Evolutionary conservation across 2,888 invertebrate genomes (phyloP).

Genomic region (Plutella xylostella): DNA sequence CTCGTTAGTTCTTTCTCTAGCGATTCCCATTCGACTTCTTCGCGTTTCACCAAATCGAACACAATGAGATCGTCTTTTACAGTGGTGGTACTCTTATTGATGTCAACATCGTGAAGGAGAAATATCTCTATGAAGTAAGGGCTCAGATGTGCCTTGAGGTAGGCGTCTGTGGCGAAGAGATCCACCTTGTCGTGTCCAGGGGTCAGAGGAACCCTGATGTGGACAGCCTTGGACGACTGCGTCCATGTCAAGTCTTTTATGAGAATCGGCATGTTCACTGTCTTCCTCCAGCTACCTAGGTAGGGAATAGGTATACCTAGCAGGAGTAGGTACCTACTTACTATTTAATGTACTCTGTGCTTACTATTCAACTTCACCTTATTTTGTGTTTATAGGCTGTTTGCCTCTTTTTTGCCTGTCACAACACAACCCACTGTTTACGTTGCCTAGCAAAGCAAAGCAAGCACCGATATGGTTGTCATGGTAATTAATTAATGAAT

Average conservation of each 20-base stretch:
- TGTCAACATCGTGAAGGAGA: conserved; percentile 72
- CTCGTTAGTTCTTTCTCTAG: conserved; percentile 69
- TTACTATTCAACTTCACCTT: no score
- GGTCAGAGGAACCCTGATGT: conserved; percentile 75
- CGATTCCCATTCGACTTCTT: conserved; percentile 64
- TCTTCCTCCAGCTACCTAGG: no score
- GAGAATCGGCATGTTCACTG: conserved; percentile 76
- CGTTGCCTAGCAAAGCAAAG: no score
- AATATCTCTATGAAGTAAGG: conserved; percentile 83
- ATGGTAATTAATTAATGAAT: no score
- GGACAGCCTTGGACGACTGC: conserved; percentile 72
- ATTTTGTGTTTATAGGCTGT: no score
- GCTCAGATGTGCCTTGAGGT: conserved; percentile 78
- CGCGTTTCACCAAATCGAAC: conserved; percentile 75
- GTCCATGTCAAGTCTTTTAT: conserved; percentile 83
- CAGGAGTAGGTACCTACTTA: no score
- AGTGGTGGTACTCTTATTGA: conserved; percentile 73
- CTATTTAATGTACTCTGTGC: no score
- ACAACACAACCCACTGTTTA: no score
- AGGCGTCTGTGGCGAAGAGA: conserved; percentile 75
- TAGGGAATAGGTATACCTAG: no score
- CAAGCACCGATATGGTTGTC: no score
- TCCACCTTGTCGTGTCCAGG: conserved; percentile 75
- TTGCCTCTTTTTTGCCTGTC: no score
- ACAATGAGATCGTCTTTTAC: conserved; percentile 72